Evolutionary conservation across 2,113 vertebrate species (phyloP), one percentile per base, ranked within the genome.

Genomic region (Psittacula cyanocephala): DNA sequence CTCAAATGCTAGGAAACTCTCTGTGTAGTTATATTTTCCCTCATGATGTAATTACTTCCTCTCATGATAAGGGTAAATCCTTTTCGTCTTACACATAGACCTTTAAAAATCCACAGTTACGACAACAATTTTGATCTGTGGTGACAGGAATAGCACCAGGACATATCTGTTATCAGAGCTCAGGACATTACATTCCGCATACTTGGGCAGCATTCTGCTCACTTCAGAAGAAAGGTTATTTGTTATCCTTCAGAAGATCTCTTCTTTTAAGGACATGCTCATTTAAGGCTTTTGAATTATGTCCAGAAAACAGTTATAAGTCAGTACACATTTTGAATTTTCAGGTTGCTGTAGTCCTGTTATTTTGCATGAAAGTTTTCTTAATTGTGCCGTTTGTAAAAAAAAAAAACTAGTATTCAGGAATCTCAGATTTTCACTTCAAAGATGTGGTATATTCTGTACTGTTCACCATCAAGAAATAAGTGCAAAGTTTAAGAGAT

Each of bases 131-230:
- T 94, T 93, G 93, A 86, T 94, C 91, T 94, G 82, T 52, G 70
- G 86, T 46, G 91, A 96, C 95, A 94, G 89, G 85, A 97, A 96
- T 97, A 97, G 94, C 89, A 94, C 74, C 47, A 76, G 96, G 81
- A 91, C 95, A 70, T 96, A 92, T 65, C 82, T 93, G 95, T 94
- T 96, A 94, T 94, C 91, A 96, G 89, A 91, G 89, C 80, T 92
- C 82, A 96, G 96, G 97, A 95, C 96, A 96, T 97, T 96, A 91
- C 86, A 96, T 97, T 96, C 97, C 91, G 53, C 59, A 20, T 19
- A 31, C 69, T 87, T 24, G 18, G 64, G 84, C 52, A 86, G 68
- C 2, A 17, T 90, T 90, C 82, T 95, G 39, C 35, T 53, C 49
- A 29, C 41, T 86, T 92, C 70, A 82, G 80, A 96, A 95, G 81